Percentiles rank a stretch among this genome's conserved stretches.
phyloP scores from a whole-genome alignment of 1,140 invertebrate genomes.

The Aphelenchoides besseyi region DNA sequence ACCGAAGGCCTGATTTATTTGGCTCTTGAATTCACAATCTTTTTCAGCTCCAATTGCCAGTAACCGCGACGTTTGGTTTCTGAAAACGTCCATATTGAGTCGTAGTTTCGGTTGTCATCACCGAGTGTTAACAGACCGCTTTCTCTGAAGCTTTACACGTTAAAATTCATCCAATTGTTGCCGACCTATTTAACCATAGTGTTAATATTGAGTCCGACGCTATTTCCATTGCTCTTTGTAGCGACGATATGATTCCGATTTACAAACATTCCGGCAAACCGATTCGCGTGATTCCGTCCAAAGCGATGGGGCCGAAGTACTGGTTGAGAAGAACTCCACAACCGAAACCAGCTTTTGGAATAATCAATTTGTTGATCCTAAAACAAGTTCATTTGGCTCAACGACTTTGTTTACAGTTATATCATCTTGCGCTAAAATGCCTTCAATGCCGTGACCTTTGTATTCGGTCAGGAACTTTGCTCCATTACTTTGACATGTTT shows the following conservation, averaged over 20 bases:
- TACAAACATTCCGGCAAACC: not conserved
- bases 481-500: not conserved
- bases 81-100: not conserved
- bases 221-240: not conserved
- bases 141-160: not conserved
- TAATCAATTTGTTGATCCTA: not conserved
- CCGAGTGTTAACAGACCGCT: not conserved
- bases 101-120: not conserved
- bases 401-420: not conserved
- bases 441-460: not conserved
- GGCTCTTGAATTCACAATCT: not conserved
- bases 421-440: not conserved
- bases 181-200: not conserved
- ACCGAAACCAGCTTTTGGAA: not conserved
- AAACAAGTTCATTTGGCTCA: not conserved
- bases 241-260: not conserved
- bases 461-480: not conserved
- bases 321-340: not conserved
- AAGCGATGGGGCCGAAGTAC: not conserved
- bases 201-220: not conserved
- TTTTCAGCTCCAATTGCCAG: not conserved
- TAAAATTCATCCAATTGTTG: not conserved
- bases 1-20: too few species aligned
- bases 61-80: not conserved
- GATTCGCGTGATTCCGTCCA: not conserved